Conservation (phyloP, 2,797 vertebrate species). For the Natrix natrix region DNA sequence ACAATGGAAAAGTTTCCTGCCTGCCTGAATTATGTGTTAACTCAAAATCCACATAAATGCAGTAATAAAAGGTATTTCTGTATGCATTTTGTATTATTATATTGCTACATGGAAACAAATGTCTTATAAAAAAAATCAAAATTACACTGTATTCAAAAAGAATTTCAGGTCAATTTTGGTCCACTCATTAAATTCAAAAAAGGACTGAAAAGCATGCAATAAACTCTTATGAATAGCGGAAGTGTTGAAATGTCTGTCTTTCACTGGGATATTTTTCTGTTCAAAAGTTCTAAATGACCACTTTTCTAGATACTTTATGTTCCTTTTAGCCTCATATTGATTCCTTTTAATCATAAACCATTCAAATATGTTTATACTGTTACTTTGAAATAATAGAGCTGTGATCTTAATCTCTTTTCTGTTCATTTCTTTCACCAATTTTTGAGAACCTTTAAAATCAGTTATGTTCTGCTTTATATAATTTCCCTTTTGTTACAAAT, state of each 20-base stretch:
- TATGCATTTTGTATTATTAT: neutral
- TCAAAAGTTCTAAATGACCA: slow-evolving; percentile 36
- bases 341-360: slow-evolving; percentile 41
- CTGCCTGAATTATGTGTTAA: neutral
- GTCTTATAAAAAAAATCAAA: neutral
- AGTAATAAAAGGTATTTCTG: neutral
- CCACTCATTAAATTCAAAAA: slow-evolving; percentile 3
- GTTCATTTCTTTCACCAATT: slow-evolving; percentile 6
- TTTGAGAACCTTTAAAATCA: slow-evolving; percentile 1
- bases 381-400: neutral
- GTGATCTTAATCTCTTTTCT: slow-evolving; percentile 25
- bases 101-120: neutral
- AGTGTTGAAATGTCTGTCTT: neutral
- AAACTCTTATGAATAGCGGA: slow-evolving; percentile 30
- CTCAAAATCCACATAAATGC: neutral
- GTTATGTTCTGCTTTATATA: slow-evolving; percentile 3
- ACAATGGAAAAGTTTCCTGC: neutral
- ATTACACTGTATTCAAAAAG: neutral
- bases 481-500: neutral
- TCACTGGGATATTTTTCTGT: neutral
- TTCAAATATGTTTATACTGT: slow-evolving; percentile 50
- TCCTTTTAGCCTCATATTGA: slow-evolving; percentile 37
- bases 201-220: slow-evolving; percentile 35
- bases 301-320: slow-evolving; percentile 55
- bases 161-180: neutral